A percentile compares a stretch with the other conserved stretches of the same genome.
These are phyloP conservation scores for Cyphomyrus plagiostoma DNA, from an alignment of 2,113 vertebrate genomes.

Conservation along the genomic window DNA sequence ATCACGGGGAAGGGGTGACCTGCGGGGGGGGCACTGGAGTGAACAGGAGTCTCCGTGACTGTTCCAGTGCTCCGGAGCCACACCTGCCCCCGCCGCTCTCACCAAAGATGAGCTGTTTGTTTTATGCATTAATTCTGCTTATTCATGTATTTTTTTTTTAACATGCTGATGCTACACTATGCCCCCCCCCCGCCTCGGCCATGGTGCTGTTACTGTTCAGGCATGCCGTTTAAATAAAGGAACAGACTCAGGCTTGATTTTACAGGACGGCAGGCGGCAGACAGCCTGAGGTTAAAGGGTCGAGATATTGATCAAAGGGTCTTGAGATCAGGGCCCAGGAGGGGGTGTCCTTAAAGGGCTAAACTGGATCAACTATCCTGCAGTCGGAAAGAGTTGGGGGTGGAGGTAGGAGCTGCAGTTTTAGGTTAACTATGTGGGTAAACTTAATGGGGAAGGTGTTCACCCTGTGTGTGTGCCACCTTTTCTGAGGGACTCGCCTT, in stretches of 20 bases:
- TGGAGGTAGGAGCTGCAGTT: neutral
- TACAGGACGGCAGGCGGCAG: neutral
- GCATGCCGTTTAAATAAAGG: neutral
- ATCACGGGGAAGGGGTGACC: conserved; percentile 36
- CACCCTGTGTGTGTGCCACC: neutral
- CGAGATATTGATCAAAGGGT: neutral
- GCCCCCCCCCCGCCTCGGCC: neutral
- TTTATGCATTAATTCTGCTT: neutral
- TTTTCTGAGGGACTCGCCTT: neutral
- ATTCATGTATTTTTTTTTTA: neutral
- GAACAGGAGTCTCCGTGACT: conserved; percentile 32
- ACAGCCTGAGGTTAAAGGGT: neutral
- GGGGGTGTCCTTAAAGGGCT: neutral
- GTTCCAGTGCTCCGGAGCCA: conserved; percentile 33
- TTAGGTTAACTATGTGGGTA: neutral
- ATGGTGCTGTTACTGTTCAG: neutral
- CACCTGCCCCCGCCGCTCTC: neutral
- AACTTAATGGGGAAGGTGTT: neutral
- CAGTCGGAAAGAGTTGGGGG: neutral
- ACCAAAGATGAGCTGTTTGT: neutral
- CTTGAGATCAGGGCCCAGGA: neutral
- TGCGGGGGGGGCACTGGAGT: neutral
- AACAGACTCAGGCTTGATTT: neutral
- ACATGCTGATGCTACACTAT: neutral
- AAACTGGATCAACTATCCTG: neutral